Evolutionary conservation across 2,113 vertebrate species (phyloP).

Genomic region (Nannobrachium achirus): DNA sequence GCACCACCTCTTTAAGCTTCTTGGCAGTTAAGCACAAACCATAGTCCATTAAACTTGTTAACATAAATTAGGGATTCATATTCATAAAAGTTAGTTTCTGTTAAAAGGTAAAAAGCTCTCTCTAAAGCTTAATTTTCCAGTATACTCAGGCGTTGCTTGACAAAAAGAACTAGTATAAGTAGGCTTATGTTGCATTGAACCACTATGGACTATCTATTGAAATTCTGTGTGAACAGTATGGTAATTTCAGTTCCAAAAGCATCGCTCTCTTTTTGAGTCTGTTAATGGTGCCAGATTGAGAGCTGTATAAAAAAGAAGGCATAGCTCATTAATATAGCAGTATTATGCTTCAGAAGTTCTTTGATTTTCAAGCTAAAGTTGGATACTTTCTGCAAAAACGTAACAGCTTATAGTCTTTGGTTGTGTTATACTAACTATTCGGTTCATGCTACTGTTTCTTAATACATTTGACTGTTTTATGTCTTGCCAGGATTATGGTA

Average conservation of each 20-base stretch:
- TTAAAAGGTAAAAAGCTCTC: slow-evolving; percentile 12
- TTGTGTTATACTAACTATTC: neutral
- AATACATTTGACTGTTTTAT: too few species aligned
- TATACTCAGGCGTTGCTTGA: too few species aligned
- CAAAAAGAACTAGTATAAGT: too few species aligned
- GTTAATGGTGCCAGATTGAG: slow-evolving; percentile 29
- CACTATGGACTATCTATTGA: slow-evolving; percentile 30
- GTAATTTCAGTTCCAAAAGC: slow-evolving; percentile 39
- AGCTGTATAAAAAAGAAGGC: slow-evolving; percentile 19
- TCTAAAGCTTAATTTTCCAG: neutral
- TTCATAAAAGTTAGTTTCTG: slow-evolving; percentile 26
- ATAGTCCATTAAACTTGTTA: slow-evolving; percentile 28
- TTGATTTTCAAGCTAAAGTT: neutral
- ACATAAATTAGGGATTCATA: slow-evolving; percentile 28
- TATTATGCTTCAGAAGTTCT: slow-evolving; percentile 12
- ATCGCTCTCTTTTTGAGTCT: slow-evolving; percentile 32
- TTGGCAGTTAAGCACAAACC: slow-evolving; percentile 23
- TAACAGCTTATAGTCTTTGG: neutral
- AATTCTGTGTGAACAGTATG: slow-evolving; percentile 17
- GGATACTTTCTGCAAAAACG: neutral
- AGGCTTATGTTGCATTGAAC: slow-evolving; percentile 10
- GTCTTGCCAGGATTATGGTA: too few species aligned
- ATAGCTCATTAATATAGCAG: slow-evolving; percentile 10
- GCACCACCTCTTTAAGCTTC: too few species aligned
- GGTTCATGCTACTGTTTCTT: neutral